Base-by-base conservation (phyloP, 2,113 vertebrate genomes). In the Bubo bubo region DNA sequence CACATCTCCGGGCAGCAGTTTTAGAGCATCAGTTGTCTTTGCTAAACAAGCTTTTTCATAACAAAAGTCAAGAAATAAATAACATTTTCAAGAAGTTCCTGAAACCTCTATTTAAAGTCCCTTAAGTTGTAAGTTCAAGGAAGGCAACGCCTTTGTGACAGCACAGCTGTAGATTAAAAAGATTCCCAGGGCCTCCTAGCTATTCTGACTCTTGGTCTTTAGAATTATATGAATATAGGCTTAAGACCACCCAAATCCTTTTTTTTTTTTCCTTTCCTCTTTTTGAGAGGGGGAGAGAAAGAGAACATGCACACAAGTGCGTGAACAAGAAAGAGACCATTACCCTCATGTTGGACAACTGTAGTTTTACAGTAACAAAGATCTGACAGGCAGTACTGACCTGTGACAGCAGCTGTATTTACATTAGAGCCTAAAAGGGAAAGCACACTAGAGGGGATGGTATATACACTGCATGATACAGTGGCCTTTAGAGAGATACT, bases 341-440 rank as follows among this genome's bases (percentile, higher is more conserved):
- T 58, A 53, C 85, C 80, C 60, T 74, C 21, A 3, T 6, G 60
- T 60, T 63, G 72, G 73, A 68, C 89, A 89, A 96, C 86, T 84
- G 74, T 75, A 93, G 81, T 74, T 95, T 93, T 97, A 96, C 90
- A 96, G 93, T 95, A 95, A 63, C 75, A 74, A 49, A 81, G 89
- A 79, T 94, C 83, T 83, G 84, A 43, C 84, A 75, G 43, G 56
- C 81, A 80, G 71, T 49, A 53, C 8, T 71, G 47, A 66, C 49
- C 86, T 90, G 59, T 62, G 92, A 50, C 60, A 95, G 95, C 93
- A 97, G 94, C 97, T 97, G 89, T 92, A 97, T 96, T 95, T 93
- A 93, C 95, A 86, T 76, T 88, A 52, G 24, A 83, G 80, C 84
- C 90, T 79, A 34, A 91, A 84, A 67, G 50, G 73, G 79, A 90